Evolutionary conservation across 2,888 invertebrate genomes (phyloP), one percentile per base, ranked within the genome.

Genomic region (Meloe dianella): DNA sequence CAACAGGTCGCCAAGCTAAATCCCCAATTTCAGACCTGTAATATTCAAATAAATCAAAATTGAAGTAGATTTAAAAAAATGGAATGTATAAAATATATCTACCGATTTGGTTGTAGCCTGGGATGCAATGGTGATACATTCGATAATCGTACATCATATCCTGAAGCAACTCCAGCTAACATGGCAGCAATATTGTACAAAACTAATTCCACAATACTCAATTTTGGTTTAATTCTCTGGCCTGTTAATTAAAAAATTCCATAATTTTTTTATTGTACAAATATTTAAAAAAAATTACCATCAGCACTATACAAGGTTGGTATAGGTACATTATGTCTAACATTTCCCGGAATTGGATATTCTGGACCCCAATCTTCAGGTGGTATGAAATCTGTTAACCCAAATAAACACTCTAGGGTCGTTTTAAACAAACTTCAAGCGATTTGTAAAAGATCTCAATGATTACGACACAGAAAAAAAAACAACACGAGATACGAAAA

Each of bases 111-210:
- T 78, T 93, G 90, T 67, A 94, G 83, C 67, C 90, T 89, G 8
- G 94, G 94, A 85, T 94, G 94, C 71, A 94, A 85, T 0, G 93
- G 92, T 74, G 93, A 92, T 61, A 94, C 90, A 80, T 95, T 95
- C 57, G 95, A 94, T 83, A 94, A 88, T 78, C 96, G 89, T 62
- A 97, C 92, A 86, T 97, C 97, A 81, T 94, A 96, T 0, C 97
- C 97, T 47, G 94, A 92, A 3, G 94, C 95, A 51, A 97, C 93
- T 29, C 95, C 92, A 3, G 96, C 96, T 78, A 97, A 85, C 85
- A 97, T 88, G 62, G 96, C 92, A 63, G 95, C 95, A 88, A 97
- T 94, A 83, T 96, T 96, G 86, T 94, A 96, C 71, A 97, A 86
- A 73, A 91, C 93, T 86, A 89, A 86, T 84, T 91, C 92, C 75